Evolutionary conservation across 2,888 invertebrate species (phyloP), one percentile per base, ranked within the genome.

Genomic region (Therioaphis trifolii): DNA sequence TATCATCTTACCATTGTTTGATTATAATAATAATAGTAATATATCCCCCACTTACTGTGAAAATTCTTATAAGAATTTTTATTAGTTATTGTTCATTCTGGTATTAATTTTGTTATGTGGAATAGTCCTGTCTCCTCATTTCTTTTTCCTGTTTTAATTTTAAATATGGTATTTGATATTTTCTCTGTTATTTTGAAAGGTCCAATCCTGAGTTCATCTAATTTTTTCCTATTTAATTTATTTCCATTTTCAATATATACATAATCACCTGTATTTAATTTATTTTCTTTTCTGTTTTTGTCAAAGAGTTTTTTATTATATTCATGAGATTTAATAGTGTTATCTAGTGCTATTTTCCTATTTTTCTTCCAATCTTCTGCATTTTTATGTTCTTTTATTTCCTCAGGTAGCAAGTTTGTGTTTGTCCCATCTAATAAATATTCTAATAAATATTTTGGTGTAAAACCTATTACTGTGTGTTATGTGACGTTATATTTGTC

Each of bases 231-330:
- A 74, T 87, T 88, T 79, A 88, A 43, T 85, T 79, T 85, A 69
- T 87, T 87, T 24, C 86, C 87, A 85, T 87, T 87, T 86, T 87
- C 87, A 3, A 88, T 85, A 75, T 86, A 88, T n/a, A 87, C 88
- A 68, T 84, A 35, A 84, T 88, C 87, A 61, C 87, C 87, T 15
- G 86, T 85, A n/a, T 87, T 86, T 49, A 88, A 87, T 35, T 86
- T 68, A 21, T 86, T 84, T 9, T 86, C 46, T 85, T 86, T 87
- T 80, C 86, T 77, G 77, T 86, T 85, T 85, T 85, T 86, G 84
- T 88, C 87, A 76, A 85, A 87, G 85, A 75, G 66, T 84, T 84
- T 85, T 75, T 87, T 87, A 84, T 87, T 87, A 40, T 86, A 87
- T 46, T 87, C 68, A 84, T 86, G 86, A 43, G 85, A 86, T 86